phyloP scores from a whole-genome alignment of 2,888 invertebrate species.

The Buathra laborator region DNA sequence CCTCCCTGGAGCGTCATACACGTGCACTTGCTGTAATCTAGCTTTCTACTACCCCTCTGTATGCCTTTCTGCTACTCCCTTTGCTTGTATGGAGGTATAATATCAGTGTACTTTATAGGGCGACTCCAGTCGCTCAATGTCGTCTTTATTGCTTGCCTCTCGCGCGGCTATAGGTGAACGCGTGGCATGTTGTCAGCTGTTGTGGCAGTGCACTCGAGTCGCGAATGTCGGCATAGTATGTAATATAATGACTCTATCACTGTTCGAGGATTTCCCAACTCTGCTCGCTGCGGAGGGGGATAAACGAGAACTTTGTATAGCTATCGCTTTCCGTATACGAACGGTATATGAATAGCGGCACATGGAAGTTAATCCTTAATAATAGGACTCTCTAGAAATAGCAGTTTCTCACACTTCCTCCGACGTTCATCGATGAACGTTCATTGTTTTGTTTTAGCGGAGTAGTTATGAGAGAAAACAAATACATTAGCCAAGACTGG shows the following conservation, averaged over 20 bases:
- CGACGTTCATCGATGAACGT: not conserved
- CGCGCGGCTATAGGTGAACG: slow-evolving; percentile 17
- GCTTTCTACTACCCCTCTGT: slow-evolving; percentile 1
- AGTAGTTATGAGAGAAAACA: not conserved
- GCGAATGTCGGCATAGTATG: not conserved
- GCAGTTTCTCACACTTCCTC: not conserved
- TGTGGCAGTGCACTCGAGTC: slow-evolving; percentile 18
- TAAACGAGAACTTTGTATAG: not conserved
- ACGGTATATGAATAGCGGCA: not conserved
- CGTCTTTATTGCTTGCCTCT: slow-evolving; percentile 27
- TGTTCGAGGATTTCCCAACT: slow-evolving; percentile 1
- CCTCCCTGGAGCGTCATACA: slow-evolving; percentile 2
- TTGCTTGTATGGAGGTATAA: slow-evolving; percentile 31
- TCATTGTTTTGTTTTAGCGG: slow-evolving; percentile 1
- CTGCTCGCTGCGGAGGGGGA: not conserved
- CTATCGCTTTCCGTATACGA: slow-evolving; percentile 1
- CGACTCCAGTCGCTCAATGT: slow-evolving; percentile 45
- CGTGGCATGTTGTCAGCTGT: slow-evolving; percentile 34
- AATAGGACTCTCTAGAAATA: not conserved
- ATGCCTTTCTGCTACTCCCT: not conserved
- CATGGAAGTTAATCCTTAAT: not conserved
- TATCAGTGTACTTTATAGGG: slow-evolving; percentile 14
- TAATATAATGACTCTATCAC: slow-evolving; percentile 47
- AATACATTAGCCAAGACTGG: not conserved
- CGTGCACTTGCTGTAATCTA: slow-evolving; percentile 29